A percentile compares a stretch with the other conserved stretches of the same genome.
phyloP scores from a whole-genome alignment of 2,113 vertebrate species.

The Gobio gobio region DNA sequence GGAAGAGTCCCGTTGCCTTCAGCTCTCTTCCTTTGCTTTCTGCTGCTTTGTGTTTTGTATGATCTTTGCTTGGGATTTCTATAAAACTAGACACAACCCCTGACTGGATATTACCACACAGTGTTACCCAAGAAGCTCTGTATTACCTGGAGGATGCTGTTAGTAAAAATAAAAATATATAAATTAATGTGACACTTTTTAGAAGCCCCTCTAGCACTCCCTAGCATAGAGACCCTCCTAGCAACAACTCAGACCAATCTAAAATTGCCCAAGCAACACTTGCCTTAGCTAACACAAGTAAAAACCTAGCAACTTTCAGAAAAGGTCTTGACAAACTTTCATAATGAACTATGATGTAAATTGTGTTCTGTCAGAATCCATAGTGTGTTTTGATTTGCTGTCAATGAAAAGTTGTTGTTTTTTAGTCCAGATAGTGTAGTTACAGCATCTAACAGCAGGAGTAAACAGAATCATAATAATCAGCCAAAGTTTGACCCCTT shows the following conservation, averaged over 20 bases:
- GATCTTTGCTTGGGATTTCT: neutral
- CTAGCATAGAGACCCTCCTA: no score
- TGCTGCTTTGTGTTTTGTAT: conserved; percentile 5
- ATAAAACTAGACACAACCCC: neutral
- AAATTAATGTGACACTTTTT: no score
- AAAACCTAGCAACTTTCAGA: neutral
- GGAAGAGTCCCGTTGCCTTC: neutral
- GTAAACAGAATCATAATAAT: neutral
- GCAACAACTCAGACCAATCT: no score
- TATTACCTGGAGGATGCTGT: neutral
- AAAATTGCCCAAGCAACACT: no score
- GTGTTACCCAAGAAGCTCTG: neutral
- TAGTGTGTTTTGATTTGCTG: neutral
- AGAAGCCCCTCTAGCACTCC: no score
- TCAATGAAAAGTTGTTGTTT: neutral
- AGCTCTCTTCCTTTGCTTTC: conserved; percentile 12
- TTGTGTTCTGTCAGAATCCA: neutral
- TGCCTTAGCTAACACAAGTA: no score
- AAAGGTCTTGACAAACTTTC: neutral
- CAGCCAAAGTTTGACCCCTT: neutral
- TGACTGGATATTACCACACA: conserved; percentile 5
- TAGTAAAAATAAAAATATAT: neutral
- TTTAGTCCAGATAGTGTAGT: neutral
- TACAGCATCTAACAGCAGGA: neutral
- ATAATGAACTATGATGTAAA: neutral